Percentiles rank a stretch among this genome's conserved stretches.
Evolutionary conservation across 1,140 invertebrate genomes (phyloP).

Genomic region (Vollenhovia emeryi): DNA sequence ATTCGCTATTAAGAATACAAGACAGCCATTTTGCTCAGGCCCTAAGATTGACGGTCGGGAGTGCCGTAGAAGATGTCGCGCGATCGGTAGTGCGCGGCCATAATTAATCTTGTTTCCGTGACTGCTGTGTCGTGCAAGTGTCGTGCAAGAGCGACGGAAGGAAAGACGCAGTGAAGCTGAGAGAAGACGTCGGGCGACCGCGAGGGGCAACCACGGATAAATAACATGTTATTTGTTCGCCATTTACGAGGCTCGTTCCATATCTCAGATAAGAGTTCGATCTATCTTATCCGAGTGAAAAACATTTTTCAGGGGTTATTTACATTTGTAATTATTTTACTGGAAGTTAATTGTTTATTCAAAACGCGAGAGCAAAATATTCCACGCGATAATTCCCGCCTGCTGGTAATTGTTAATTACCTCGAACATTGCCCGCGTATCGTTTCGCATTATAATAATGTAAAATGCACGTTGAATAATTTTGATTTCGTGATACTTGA

Average conservation of each 20-base stretch:
- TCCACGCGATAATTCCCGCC: too few species aligned
- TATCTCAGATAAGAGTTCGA: too few species aligned
- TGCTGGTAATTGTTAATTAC: too few species aligned
- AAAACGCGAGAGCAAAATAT: too few species aligned
- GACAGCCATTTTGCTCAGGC: too few species aligned
- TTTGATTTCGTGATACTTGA: not conserved
- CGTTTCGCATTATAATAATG: too few species aligned
- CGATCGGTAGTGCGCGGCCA: not conserved
- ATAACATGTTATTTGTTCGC: not conserved
- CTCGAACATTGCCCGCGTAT: too few species aligned
- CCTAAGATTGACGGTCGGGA: not conserved
- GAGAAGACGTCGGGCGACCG: not conserved
- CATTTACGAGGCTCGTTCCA: not conserved
- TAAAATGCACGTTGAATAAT: not conserved
- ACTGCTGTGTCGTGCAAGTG: not conserved
- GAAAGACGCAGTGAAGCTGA: not conserved
- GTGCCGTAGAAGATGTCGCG: not conserved
- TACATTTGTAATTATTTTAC: too few species aligned
- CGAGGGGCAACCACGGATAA: not conserved
- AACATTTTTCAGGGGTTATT: too few species aligned
- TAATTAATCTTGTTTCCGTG: not conserved
- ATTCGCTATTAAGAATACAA: too few species aligned
- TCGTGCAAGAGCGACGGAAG: not conserved
- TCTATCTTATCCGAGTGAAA: too few species aligned
- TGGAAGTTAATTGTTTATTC: too few species aligned